phyloP scores from a whole-genome alignment of 2,113 vertebrate species.

The Diphyllodes magnificus region DNA sequence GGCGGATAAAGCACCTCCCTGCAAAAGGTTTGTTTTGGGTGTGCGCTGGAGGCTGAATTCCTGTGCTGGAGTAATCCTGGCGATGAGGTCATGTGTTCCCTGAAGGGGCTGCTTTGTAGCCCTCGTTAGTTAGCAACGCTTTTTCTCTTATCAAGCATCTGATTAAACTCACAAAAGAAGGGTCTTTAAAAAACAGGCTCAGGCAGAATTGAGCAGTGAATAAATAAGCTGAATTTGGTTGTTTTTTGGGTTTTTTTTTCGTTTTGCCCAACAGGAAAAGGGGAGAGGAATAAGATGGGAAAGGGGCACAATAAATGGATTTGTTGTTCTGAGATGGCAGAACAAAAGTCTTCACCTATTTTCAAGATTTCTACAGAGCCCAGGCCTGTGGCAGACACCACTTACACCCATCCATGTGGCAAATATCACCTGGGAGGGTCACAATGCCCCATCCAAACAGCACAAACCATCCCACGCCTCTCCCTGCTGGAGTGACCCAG shows the following conservation, averaged over 20 bases:
- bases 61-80: slow-evolving; percentile 20
- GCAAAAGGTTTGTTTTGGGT: slow-evolving; percentile 9
- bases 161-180: slow-evolving; percentile 50
- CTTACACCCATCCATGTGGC: neutral
- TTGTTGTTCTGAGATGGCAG: neutral
- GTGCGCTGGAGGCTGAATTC: slow-evolving; percentile 20
- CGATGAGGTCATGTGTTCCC: slow-evolving; percentile 51
- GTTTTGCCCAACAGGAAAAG: neutral
- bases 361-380: neutral
- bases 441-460: rapidly evolving
- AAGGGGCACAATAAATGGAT: neutral
- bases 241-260: neutral
- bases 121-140: slow-evolving; percentile 41
- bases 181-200: neutral
- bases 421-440: neutral
- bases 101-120: slow-evolving; percentile 55
- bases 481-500: neutral
- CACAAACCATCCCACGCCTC: neutral
- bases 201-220: slow-evolving; percentile 14
- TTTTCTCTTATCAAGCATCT: slow-evolving; percentile 53
- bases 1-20: neutral
- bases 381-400: neutral
- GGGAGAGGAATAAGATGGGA: neutral
- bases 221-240: neutral
- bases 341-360: neutral